Evolutionary conservation across 2,888 invertebrate species (phyloP), one percentile per base, ranked within the genome.

Genomic region (Fabriciana adippe): DNA sequence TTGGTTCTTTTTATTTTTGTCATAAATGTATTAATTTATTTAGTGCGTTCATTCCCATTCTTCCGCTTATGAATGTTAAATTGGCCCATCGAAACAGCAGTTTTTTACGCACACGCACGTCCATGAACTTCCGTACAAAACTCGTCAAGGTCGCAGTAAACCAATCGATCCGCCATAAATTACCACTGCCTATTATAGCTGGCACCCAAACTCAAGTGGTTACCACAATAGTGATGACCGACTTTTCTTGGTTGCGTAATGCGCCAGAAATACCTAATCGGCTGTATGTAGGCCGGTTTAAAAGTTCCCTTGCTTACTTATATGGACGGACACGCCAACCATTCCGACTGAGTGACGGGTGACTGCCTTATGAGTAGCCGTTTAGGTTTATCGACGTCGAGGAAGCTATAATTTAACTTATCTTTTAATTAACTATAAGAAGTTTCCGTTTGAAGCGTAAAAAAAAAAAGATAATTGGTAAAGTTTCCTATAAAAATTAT

Each of bases 51-150:
- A 31, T 16, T n/a, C 31, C 18, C 6, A 59, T 60, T 60, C 15
- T 54, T 60, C 53, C 26, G 15, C 15, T 53, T 31, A 54, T 51
- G 50, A 61, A 61, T 35, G 50, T 26, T 31, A 16, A 8, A 60
- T 31, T 41, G 59, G 47, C 59, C 59, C 18, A 66, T 48, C 48
- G 59, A 61, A 66, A 50, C 50, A 50, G 48, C 18, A 61, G 55
- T 70, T 70, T 74, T 75, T 74, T 73, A 69, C 66, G 61, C 68
- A 66, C 66, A 76, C 77, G 75, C 76, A 75, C 83, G 90, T 82
- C 92, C 93, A 75, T 93, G 92, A 93, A 93, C 93, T 92, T 91
- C 88, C 86, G 84, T 73, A 79, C 82, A 84, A 85, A 87, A 88
- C 78, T 81, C 79, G 79, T 79, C 91, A 93, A 93, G 93, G 93